phyloP scores from a whole-genome alignment of 2,888 invertebrate species.

The Emmelina monodactyla region DNA sequence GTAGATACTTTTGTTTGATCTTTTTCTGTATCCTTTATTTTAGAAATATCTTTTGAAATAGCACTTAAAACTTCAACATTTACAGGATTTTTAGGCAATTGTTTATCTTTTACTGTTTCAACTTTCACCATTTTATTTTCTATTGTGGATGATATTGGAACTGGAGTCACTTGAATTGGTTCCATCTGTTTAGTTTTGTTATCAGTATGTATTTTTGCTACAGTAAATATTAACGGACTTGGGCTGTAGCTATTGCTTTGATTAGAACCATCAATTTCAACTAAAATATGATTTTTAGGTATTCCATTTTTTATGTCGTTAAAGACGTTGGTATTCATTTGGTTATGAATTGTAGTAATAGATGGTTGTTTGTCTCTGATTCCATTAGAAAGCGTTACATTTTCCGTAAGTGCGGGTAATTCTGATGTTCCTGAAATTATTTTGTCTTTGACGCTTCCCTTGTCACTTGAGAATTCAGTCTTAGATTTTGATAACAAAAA shows the following conservation, averaged over 20 bases:
- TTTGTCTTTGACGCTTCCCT: conserved; percentile 25
- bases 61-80: no score
- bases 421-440: conserved; percentile 18
- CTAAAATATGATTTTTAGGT: conserved; percentile 36
- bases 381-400: conserved; percentile 19
- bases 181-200: conserved; percentile 41
- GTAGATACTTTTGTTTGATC: no score
- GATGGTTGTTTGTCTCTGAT: conserved; percentile 21
- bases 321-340: conserved; percentile 45
- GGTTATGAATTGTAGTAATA: conserved; percentile 29
- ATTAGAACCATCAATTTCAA: conserved; percentile 39
- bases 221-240: conserved; percentile 50
- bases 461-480: conserved; percentile 36
- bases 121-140: no score
- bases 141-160: conserved; percentile 45
- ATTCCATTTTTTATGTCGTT: conserved; percentile 21
- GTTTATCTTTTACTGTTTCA: no score
- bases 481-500: conserved; percentile 38
- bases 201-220: conserved; percentile 54
- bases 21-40: no score
- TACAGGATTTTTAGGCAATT: no score
- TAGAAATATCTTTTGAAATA: no score
- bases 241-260: conserved; percentile 24
- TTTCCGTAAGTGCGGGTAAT: conserved; percentile 16
- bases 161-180: conserved; percentile 42